A percentile compares a stretch with the other conserved stretches of the same genome.
These are phyloP conservation scores for Tenthredo amoena DNA, from an alignment of 2,888 invertebrate genomes.

Conservation along the genomic window DNA sequence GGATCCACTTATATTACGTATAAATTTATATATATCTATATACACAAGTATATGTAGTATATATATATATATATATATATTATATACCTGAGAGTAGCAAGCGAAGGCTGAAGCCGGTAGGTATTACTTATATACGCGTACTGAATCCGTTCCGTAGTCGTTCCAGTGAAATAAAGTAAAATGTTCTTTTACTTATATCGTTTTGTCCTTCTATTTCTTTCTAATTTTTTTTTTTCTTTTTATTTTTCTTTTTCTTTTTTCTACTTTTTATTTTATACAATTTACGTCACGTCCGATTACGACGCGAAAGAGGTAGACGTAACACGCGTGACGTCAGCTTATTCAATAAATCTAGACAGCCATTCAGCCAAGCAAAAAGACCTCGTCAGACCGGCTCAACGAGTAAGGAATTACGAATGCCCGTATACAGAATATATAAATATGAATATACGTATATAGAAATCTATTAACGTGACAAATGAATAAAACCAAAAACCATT, in stretches of 20 bases:
- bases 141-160: slow-evolving; percentile 17
- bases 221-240: not conserved
- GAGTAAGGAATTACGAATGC: not conserved
- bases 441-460: not conserved
- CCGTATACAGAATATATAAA: not conserved
- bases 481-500: not conserved
- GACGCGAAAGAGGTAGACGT: slow-evolving; percentile 11
- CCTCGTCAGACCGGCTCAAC: not conserved
- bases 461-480: not conserved
- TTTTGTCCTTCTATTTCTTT: not conserved
- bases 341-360: slow-evolving; percentile 20
- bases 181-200: not conserved
- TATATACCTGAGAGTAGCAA: slow-evolving; percentile 15
- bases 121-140: slow-evolving; percentile 19
- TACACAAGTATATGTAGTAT: not conserved
- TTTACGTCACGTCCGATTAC: slow-evolving; percentile 32
- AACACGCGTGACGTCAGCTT: slow-evolving; percentile 39
- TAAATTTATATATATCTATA: not conserved
- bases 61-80: not conserved
- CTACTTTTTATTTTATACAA: not conserved
- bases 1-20: not conserved
- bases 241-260: not conserved
- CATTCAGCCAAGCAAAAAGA: not conserved
- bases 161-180: slow-evolving; percentile 18
- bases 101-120: not conserved